Conservation (phyloP, 2,797 vertebrate genomes). For the Periophthalmus magnuspinnatus region DNA sequence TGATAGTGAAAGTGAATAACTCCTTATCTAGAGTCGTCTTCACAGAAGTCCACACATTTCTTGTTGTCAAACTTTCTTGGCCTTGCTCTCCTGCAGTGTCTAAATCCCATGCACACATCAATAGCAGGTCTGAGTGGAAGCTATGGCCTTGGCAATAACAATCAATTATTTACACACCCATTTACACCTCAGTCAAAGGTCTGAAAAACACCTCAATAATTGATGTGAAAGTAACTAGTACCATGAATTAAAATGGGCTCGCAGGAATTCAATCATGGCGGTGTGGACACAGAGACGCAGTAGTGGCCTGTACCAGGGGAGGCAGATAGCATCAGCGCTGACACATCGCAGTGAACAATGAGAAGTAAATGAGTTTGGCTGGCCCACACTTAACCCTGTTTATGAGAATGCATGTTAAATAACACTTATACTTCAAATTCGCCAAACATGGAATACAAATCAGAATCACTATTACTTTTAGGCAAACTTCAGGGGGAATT, state of each 20-base stretch:
- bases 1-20: too few relatives aligned
- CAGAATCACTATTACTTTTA: background rate
- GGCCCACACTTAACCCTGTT: too few relatives aligned
- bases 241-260: constrained; percentile 1
- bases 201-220: constrained; percentile 13
- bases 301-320: background rate
- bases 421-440: too few relatives aligned
- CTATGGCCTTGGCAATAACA: constrained; percentile 12
- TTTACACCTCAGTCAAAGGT: background rate
- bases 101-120: constrained; percentile 9
- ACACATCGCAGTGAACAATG: background rate
- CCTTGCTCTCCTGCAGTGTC: too few relatives aligned
- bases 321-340: background rate
- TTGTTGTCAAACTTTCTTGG: background rate
- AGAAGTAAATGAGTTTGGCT: too few relatives aligned
- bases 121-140: constrained; percentile 6
- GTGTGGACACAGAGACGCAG: constrained; percentile 3
- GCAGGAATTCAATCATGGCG: constrained; percentile 1
- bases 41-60: background rate
- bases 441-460: background rate
- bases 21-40: too few relatives aligned
- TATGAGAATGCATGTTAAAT: too few relatives aligned
- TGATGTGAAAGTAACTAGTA: background rate
- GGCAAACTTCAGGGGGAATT: background rate
- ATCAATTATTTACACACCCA: constrained; percentile 19